Percentiles rank a stretch among this genome's conserved stretches.
Conservation (phyloP, 1,140 invertebrate species). For the Chrysopa pallens region DNA sequence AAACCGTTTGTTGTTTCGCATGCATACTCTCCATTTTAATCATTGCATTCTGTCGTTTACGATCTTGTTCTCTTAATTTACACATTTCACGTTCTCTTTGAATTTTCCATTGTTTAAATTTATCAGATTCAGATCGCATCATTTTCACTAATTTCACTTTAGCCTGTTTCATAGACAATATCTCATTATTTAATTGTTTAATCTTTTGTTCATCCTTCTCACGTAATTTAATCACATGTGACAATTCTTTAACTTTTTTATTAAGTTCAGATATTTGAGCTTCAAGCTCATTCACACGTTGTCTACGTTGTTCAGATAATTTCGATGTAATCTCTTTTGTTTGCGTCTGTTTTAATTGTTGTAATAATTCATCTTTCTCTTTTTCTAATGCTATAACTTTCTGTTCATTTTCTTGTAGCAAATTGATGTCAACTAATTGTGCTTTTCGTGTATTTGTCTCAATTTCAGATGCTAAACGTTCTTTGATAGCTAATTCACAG, state of each 20-base stretch:
- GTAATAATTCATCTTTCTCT: conserved; percentile 52
- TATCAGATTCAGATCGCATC: conserved; percentile 69
- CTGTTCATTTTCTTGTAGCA: conserved; percentile 44
- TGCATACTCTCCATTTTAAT: conserved; percentile 57
- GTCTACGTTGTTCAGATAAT: conserved; percentile 50
- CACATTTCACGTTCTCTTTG: conserved; percentile 62
- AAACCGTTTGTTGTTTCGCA: conserved; percentile 61
- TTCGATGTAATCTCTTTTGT: conserved; percentile 27
- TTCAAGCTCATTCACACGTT: conserved; percentile 61
- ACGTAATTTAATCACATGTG: conserved; percentile 57
- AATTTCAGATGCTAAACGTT: conserved; percentile 50
- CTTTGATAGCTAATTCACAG: conserved; percentile 53
- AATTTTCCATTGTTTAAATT: conserved; percentile 61
- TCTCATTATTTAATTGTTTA: conserved; percentile 50
- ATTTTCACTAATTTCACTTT: conserved; percentile 68
- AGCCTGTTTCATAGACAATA: conserved; percentile 58
- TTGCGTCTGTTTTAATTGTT: conserved; percentile 37
- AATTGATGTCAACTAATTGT: conserved; percentile 33
- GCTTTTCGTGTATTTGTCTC: conserved; percentile 33
- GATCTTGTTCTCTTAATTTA: conserved; percentile 59
- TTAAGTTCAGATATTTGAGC: conserved; percentile 49
- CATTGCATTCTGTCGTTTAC: conserved; percentile 63
- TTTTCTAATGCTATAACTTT: conserved; percentile 52
- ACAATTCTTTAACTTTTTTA: conserved; percentile 57
- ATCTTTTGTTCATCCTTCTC: conserved; percentile 69